These are phyloP conservation scores for Empidonax traillii DNA, from an alignment of 2,113 vertebrate species.

Conservation along the genomic window DNA sequence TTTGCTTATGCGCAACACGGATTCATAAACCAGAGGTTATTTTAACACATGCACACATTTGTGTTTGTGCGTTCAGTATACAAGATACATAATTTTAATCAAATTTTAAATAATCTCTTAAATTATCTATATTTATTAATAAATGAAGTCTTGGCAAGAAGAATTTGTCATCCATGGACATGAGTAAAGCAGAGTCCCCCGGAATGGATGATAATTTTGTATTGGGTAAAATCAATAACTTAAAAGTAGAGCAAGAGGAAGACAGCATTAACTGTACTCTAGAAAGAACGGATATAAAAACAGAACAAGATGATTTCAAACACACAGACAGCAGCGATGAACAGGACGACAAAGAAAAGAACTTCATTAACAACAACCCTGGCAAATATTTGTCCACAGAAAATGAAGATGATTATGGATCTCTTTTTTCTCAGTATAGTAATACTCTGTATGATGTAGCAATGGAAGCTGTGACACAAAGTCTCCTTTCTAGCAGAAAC, in stretches of 20 bases:
- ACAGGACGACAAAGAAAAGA: conserved; percentile 71
- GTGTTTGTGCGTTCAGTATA: background rate
- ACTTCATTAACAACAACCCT: conserved; percentile 70
- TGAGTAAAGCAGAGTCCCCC: conserved; percentile 8
- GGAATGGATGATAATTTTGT: conserved; percentile 52
- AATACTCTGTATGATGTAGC: conserved; percentile 95
- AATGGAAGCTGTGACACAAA: conserved; percentile 97
- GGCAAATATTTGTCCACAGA: conserved; percentile 79
- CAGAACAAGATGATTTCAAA: conserved; percentile 75
- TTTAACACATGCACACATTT: background rate
- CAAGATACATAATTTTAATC: conserved; percentile 19
- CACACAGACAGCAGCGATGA: conserved; percentile 79
- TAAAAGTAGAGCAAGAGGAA: conserved; percentile 71
- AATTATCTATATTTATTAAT: conserved; percentile 22
- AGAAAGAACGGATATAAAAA: conserved; percentile 74
- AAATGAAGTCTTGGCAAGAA: conserved; percentile 13
- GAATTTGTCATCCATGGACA: conserved; percentile 61
- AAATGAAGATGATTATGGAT: conserved; percentile 87
- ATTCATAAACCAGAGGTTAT: background rate
- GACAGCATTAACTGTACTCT: conserved; percentile 35
- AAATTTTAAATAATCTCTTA: conserved; percentile 34
- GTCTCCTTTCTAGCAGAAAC: conserved; percentile 88
- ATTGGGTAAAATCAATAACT: conserved; percentile 50
- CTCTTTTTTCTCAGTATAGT: conserved; percentile 89
- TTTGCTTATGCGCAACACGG: background rate